A percentile compares a stretch with the other conserved stretches of the same genome.
Conservation (phyloP, 2,113 vertebrate genomes). For the Hippocampus comes region DNA sequence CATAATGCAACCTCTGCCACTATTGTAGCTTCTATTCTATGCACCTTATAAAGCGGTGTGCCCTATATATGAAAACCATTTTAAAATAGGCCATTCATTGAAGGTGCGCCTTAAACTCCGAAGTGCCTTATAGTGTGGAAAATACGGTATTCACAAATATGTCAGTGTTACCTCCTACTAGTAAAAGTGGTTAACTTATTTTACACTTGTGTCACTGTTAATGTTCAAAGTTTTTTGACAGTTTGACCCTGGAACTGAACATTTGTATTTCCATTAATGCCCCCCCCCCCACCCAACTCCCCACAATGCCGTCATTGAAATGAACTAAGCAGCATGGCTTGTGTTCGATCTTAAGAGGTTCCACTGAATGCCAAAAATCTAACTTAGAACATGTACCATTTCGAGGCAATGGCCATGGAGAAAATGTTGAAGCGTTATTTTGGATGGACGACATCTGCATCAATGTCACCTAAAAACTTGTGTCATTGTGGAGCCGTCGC, state of each 20-base stretch:
- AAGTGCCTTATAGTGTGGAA: too few relatives aligned
- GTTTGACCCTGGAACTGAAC: neutral
- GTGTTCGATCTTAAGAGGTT: neutral
- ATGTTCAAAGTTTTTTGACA: neutral
- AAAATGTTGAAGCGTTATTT: constrained; percentile 22
- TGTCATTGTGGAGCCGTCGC: constrained; percentile 30
- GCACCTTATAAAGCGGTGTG: too few relatives aligned
- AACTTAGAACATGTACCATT: neutral
- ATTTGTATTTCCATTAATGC: neutral
- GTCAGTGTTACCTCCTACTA: neutral
- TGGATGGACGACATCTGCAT: constrained; percentile 21
- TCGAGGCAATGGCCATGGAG: neutral
- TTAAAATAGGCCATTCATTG: too few relatives aligned
- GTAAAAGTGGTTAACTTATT: neutral
- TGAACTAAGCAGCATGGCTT: neutral
- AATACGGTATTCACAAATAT: neutral
- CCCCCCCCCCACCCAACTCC: neutral
- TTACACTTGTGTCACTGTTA: neutral
- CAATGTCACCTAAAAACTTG: constrained; percentile 26
- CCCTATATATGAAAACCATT: too few relatives aligned
- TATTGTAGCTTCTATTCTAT: too few relatives aligned
- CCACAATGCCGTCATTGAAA: neutral
- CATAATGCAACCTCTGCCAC: too few relatives aligned
- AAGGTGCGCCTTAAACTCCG: too few relatives aligned
- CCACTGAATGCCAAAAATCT: neutral